Conservation (phyloP, 2,797 vertebrate genomes). For the Falco novaeseelandiae region DNA sequence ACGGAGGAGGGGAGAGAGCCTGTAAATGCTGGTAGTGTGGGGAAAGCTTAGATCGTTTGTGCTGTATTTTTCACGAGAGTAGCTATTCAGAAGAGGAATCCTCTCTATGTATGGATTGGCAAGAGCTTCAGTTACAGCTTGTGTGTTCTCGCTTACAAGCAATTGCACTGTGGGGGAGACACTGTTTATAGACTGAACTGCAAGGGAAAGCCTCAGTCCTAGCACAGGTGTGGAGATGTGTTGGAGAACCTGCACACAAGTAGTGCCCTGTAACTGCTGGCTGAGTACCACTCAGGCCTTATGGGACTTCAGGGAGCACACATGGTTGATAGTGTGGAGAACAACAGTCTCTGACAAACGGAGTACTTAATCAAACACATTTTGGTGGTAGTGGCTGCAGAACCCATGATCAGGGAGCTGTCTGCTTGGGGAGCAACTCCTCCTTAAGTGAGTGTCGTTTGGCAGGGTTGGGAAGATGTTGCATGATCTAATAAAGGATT, state of each 20-base stretch:
- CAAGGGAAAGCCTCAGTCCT: not conserved
- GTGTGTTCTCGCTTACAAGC: not conserved
- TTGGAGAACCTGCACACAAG: not conserved
- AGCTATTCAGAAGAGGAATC: not conserved
- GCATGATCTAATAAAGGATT: not conserved
- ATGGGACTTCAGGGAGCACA: not conserved
- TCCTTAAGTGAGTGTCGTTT: fast-evolving
- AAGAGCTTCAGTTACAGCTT: not conserved
- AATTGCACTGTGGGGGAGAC: fast-evolving
- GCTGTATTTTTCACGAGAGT: not conserved
- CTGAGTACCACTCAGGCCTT: not conserved
- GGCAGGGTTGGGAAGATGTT: not conserved
- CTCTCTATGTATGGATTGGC: not conserved
- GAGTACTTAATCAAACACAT: fast-evolving
- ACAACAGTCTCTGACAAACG: not conserved
- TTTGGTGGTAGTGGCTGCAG: not conserved
- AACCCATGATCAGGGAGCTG: fast-evolving
- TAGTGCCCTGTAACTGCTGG: not conserved
- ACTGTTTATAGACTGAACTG: not conserved
- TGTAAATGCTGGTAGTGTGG: not conserved
- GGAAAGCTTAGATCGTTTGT: not conserved
- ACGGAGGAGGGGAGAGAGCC: not conserved
- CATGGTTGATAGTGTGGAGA: not conserved
- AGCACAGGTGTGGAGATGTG: too few relatives aligned
- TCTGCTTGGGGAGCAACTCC: not conserved